Evolutionary conservation across 2,888 invertebrate genomes (phyloP), one percentile per base, ranked within the genome.

Genomic region (Apoderus coryli): DNA sequence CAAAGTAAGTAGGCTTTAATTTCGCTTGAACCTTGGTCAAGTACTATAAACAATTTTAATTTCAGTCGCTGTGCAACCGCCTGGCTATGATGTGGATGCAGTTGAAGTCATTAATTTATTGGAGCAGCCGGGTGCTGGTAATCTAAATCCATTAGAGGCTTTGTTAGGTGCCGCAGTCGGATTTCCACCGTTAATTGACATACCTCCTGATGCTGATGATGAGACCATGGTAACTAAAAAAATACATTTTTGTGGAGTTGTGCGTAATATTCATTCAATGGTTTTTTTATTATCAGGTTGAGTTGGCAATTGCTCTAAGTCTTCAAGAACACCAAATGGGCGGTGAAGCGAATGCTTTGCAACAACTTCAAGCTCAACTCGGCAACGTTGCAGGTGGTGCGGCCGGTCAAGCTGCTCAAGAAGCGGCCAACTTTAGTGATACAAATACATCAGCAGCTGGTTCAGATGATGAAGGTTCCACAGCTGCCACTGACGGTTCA

Each of bases 171-270:
- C 58, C 12, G 61, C 60, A 5, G 49, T 59, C 47, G 69, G 75
- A 27, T 75, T 88, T 42, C 84, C 82, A 29, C 82, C 78, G 0
- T 57, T 90, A 14, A 61, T 90, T 4, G 89, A 89, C 47, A 74
- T 92, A 29, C 88, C 89, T 9, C 80, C 86, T n/a, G 90, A 90
- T 56, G 88, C 89, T 2, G 92, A 93, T 50, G 93, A 95, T 55
- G 93, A 93, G 56, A 82, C 92, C 0, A 92, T 95, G 76, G 88
- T 95, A n/a, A n/a, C n/a, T n/a, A n/a, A n/a, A n/a, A n/a, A n/a
- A n/a, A n/a, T n/a, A n/a, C n/a, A n/a, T n/a, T n/a, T n/a, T n/a
- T n/a, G n/a, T n/a, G n/a, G n/a, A n/a, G n/a, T n/a, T n/a, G n/a
- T n/a, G n/a, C n/a, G n/a, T n/a, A n/a, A n/a, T n/a, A n/a, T n/a